A percentile compares a stretch with the other conserved stretches of the same genome.
Evolutionary conservation across 2,113 vertebrate species (phyloP).

Genomic region (Heterochromis multidens): DNA sequence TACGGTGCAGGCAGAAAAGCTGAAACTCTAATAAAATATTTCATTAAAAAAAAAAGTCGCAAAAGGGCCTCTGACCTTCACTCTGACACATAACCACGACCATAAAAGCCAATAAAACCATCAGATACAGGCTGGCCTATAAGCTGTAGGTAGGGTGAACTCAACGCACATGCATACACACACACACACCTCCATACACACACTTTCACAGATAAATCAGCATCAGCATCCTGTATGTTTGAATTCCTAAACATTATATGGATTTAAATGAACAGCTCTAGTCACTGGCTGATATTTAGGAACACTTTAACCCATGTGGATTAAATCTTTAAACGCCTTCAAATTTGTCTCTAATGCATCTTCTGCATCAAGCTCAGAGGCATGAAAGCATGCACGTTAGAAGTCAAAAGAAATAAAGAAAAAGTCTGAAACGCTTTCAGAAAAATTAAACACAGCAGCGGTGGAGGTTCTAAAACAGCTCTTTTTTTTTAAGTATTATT

Average conservation of each 20-base stretch:
- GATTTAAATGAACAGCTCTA: neutral
- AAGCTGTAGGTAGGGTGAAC: accelerated
- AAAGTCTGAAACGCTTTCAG: neutral
- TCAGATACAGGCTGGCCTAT: neutral
- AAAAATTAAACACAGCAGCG: neutral
- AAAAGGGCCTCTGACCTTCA: neutral
- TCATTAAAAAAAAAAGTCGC: neutral
- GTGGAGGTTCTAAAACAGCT: neutral
- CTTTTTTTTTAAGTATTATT: neutral
- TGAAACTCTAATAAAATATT: neutral
- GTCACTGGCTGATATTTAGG: neutral
- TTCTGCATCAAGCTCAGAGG: neutral
- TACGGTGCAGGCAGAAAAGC: neutral
- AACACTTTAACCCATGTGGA: neutral
- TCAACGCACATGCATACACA: neutral
- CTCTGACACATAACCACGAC: neutral
- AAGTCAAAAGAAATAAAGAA: neutral
- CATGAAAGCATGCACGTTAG: neutral
- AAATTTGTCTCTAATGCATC: neutral
- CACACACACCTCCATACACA: too few species aligned
- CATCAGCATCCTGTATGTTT: neutral
- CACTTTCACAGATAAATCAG: neutral
- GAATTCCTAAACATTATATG: neutral
- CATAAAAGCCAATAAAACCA: neutral
- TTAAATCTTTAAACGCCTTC: neutral